phyloP scores from a whole-genome alignment of 1,140 invertebrate species.

The Drepana arcuata region DNA sequence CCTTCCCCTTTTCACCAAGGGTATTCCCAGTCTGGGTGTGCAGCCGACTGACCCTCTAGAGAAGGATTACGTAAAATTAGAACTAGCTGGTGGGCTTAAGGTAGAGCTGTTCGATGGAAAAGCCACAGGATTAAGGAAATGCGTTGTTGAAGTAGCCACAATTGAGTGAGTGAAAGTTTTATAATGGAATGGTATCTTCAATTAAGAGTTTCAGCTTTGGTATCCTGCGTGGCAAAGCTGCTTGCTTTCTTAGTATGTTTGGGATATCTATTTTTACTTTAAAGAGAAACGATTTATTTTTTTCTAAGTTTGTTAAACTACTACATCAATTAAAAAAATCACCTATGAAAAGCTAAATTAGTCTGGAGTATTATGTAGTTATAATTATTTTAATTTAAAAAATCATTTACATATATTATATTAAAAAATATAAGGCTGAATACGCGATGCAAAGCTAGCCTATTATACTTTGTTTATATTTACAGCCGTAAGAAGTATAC shows the following conservation, averaged over 20 bases:
- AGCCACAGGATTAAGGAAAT: conserved; percentile 36
- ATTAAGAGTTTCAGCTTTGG: too few relatives aligned
- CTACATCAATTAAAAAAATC: too few relatives aligned
- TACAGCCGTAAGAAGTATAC: not conserved
- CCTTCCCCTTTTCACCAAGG: conserved; percentile 36
- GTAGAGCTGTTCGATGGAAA: conserved; percentile 28
- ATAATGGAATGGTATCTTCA: too few relatives aligned
- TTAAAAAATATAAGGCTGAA: too few relatives aligned
- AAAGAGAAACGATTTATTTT: too few relatives aligned
- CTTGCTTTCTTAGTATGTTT: too few relatives aligned
- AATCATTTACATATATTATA: too few relatives aligned
- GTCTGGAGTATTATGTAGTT: not conserved
- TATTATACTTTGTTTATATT: not conserved
- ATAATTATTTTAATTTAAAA: not conserved
- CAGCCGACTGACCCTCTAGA: conserved; percentile 29
- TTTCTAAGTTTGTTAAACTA: too few relatives aligned
- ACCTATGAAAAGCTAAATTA: not conserved
- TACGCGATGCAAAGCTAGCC: too few relatives aligned
- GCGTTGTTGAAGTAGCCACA: conserved; percentile 35
- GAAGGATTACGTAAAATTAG: conserved; percentile 19
- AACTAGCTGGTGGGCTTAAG: conserved; percentile 37
- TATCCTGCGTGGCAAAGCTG: too few relatives aligned
- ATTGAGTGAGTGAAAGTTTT: too few relatives aligned
- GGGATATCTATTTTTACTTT: too few relatives aligned
- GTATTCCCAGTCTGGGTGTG: conserved; percentile 35